These are phyloP conservation scores for Mustela nigripes DNA, from an alignment of 2,113 vertebrate genomes.

Conservation along the genomic window DNA sequence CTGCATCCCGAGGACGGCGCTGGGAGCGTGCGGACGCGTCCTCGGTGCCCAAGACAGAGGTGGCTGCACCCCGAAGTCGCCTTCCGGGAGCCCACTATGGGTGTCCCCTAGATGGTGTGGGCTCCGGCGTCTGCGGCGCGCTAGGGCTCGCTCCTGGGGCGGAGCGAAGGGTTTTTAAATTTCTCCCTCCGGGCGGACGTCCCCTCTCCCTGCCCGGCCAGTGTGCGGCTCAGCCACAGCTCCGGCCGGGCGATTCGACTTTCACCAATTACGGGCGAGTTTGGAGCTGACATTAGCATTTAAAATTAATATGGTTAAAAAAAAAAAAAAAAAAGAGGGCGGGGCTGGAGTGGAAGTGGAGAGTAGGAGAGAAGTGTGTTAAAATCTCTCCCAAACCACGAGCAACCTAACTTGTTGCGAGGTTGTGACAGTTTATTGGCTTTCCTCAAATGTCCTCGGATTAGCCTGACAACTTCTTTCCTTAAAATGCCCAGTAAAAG, in stretches of 20 bases:
- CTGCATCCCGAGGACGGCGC: neutral
- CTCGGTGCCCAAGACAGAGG: accelerated
- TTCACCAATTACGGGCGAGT: neutral
- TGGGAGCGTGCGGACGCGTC: accelerated
- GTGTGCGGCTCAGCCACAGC: accelerated
- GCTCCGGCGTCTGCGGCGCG: neutral
- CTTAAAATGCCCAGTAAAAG: constrained; percentile 70
- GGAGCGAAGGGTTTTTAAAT: neutral
- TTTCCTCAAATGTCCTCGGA: constrained; percentile 72
- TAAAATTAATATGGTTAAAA: neutral
- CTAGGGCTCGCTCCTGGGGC: neutral
- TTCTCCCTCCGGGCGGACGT: neutral
- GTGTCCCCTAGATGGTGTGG: neutral
- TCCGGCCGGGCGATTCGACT: neutral
- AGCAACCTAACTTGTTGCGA: neutral
- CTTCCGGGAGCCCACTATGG: neutral
- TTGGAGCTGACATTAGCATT: neutral
- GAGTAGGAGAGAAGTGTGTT: constrained; percentile 2
- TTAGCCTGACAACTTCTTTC: constrained; percentile 77
- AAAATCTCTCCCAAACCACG: neutral
- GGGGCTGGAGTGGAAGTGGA: neutral
- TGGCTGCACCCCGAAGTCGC: neutral
- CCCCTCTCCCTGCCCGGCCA: accelerated
- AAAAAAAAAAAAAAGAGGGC: neutral
- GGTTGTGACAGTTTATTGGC: constrained; percentile 27